Evolutionary conservation across 2,113 vertebrate species (phyloP), one percentile per base, ranked within the genome.

Genomic region (Nerophis ophidion): DNA sequence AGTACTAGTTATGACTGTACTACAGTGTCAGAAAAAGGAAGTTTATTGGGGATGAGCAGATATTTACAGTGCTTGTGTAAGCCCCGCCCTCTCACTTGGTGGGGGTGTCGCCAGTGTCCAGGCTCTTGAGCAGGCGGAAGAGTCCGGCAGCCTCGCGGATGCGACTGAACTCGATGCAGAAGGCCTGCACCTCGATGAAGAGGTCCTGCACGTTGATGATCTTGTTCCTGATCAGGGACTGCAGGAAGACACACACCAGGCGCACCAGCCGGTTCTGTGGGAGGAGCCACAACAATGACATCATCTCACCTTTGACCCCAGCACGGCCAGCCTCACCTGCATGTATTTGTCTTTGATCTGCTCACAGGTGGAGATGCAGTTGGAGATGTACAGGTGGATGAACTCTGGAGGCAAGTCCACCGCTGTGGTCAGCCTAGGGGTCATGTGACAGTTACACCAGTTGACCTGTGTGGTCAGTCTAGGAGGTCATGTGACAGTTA

Each of bases 291-390:
- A 36, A 48, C 33, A 49, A 34, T 11, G 19, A 16, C 9, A 11
- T 57, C 40, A 33, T 52, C 50, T 12, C 8, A 49, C 40, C 40
- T 44, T 12, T 5, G 5, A 44, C 40, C 40, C 40, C 40, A 5
- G 11, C 40, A 44, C 10, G 0, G 10, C 8, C 8, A 40, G 4
- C 10, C 40, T 44, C 15, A 49, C 96, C 95, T 99, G 97, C 97
- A 99, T 99, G 60, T 99, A 99, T 68, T 99, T 99, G 88, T 99
- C 97, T 86, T 99, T 99, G 86, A 99, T 99, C 65, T 99, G 96
- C 84, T 99, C 97, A 85, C 97, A 99, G 53, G 97, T 99, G 48
- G 97, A 99, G 83, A 99, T 99, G 75, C 97, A 99, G 82, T 99
- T 99, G 76, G 97, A 98, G 84, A 99, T 99, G 84, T 99, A 99